These are phyloP conservation scores for Pycnomerus fuliginosus DNA, from an alignment of 2,888 invertebrate species.

Conservation along the genomic window DNA sequence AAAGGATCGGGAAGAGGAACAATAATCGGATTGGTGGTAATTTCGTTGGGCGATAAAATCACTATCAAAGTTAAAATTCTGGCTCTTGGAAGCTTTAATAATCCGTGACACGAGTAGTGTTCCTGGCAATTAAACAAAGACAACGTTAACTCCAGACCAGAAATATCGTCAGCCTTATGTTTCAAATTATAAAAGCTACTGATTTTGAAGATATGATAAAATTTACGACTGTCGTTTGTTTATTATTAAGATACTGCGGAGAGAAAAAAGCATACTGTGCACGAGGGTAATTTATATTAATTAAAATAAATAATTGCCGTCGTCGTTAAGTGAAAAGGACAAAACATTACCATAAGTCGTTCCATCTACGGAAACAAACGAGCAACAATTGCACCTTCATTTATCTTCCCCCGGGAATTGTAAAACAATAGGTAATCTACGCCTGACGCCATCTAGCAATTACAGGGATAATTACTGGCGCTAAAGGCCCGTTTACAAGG, in stretches of 20 bases:
- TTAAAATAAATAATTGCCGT: conserved; percentile 30
- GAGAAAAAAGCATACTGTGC: conserved; percentile 1
- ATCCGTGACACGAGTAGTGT: conserved; percentile 14
- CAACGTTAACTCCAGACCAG: conserved; percentile 12
- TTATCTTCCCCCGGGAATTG: conserved; percentile 49
- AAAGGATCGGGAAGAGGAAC: too few species aligned
- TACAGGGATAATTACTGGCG: conserved; percentile 50
- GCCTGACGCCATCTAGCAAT: conserved; percentile 52
- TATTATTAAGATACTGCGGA: conserved; percentile 7
- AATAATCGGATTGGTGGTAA: too few species aligned
- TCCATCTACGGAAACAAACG: conserved; percentile 50
- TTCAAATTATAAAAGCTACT: conserved; percentile 19
- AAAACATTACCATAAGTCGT: conserved; percentile 43
- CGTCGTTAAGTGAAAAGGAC: conserved; percentile 13
- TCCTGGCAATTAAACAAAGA: conserved; percentile 15
- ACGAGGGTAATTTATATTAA: conserved; percentile 28
- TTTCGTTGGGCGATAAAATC: too few species aligned
- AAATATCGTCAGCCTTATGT: conserved; percentile 18
- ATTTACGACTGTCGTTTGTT: conserved; percentile 13
- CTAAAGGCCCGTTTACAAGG: conserved; percentile 29
- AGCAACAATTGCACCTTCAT: conserved; percentile 52
- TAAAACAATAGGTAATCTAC: conserved; percentile 53
- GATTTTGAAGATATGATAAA: conserved; percentile 11
- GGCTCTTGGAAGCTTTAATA: conserved; percentile 5
- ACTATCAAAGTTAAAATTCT: not conserved